Evolutionary conservation across 2,113 vertebrate genomes (phyloP).

Genomic region (Mustela lutreola): DNA sequence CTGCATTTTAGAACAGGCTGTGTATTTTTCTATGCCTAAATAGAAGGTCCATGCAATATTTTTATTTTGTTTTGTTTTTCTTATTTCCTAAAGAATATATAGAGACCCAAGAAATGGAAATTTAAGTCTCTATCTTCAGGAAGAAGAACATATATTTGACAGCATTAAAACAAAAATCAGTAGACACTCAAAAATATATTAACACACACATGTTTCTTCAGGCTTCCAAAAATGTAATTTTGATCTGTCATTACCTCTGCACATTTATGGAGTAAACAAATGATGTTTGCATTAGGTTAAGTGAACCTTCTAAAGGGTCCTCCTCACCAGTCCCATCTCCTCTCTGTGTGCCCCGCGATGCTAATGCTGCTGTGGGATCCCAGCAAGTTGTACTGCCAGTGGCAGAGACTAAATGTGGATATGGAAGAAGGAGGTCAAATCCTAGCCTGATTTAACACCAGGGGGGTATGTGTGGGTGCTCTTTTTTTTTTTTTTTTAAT

Average conservation of each 20-base stretch:
- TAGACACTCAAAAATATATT: background rate
- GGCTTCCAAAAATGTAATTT: background rate
- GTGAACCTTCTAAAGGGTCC: background rate
- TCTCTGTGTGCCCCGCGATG: too few species aligned
- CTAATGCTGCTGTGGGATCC: background rate
- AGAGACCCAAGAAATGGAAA: background rate
- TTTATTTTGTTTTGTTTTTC: background rate
- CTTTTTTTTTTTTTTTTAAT: too few species aligned
- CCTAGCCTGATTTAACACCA: background rate
- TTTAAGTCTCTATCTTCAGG: background rate
- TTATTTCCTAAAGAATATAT: background rate
- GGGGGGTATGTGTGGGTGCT: fast-evolving
- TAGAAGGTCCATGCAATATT: background rate
- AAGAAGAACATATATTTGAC: background rate
- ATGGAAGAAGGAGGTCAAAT: background rate
- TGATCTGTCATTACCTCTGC: background rate
- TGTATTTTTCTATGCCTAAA: background rate
- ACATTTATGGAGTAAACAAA: background rate
- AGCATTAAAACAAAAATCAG: background rate
- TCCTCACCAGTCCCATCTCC: background rate
- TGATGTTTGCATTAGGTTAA: background rate
- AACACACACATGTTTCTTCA: background rate
- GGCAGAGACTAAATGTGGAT: background rate
- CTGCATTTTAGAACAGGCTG: background rate
- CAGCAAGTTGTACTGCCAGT: too few species aligned